Evolutionary conservation across 1,140 invertebrate genomes (phyloP), one percentile per base, ranked within the genome.

Genomic region (Arion vulgaris): DNA sequence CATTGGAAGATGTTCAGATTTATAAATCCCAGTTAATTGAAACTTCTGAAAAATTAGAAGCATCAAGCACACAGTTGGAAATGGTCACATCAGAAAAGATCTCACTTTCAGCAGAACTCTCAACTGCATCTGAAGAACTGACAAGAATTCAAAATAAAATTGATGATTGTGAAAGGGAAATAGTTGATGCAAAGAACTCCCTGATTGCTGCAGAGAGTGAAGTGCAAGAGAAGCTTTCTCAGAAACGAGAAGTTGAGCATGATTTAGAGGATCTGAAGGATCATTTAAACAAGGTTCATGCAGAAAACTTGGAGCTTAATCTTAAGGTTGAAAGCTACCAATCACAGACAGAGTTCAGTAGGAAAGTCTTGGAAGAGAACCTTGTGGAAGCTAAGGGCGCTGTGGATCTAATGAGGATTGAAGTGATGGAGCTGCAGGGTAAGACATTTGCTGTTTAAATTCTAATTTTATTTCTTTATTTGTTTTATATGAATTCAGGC

Each of bases 211-310:
- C 80, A 26, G 80, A 81, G 36, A 71, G 74, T 49, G 80, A 81
- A 45, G 49, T 34, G 5, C 80, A 81, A 39, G 80, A 81, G 69
- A 81, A 81, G 51, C 71, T 81, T 1, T 53, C 49, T n/a, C 80
- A 81, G 80, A 81, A 81, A 74, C 80, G 80, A n/a, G 34, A 38
- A 19, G n/a, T 74, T 32, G 80, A 81, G 45, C 45, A 4, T 17
- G 26, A 81, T 23, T 45, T 81, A 26, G 49, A 81, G n/a, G 78
- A 80, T 34, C 17, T 79, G 32, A 36, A 79, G 26, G 26, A 4
- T 28, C 32, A 41, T 28, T 39, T 45, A 0, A 32, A 17, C 66
- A 39, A 71, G 17, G 28, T 39, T 17, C 1, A 9, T n/a, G 19
- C n/a, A 15, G 80, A 81, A 49, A 74, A 81, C 17, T 1, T 9